Conservation (phyloP, 2,113 vertebrate species). For the Chloropsis hardwickii region DNA sequence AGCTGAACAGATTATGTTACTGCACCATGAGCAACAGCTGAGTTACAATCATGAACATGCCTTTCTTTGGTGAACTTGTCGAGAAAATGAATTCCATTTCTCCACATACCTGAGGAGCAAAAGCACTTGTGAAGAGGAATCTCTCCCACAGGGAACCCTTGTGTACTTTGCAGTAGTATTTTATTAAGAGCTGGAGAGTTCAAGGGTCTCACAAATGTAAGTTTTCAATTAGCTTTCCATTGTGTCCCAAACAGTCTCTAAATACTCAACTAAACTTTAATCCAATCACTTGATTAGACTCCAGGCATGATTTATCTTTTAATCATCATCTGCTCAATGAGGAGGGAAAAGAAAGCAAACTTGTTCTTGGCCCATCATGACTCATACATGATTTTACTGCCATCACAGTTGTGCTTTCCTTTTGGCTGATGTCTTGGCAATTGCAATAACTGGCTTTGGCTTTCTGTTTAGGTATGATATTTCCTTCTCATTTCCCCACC, state of each 20-base stretch:
- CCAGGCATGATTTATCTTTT: conserved; percentile 58
- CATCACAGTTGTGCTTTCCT: neutral
- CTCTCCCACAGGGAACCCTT: neutral
- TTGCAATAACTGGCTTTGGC: neutral
- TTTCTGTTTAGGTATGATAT: conserved; percentile 2
- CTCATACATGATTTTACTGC: conserved; percentile 7
- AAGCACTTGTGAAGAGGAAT: neutral
- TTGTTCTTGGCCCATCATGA: conserved; percentile 29
- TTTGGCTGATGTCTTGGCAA: conserved; percentile 13
- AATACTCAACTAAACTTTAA: conserved; percentile 43
- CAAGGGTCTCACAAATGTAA: conserved; percentile 37
- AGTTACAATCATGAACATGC: neutral
- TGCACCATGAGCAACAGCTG: neutral
- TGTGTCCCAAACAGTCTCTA: conserved; percentile 40
- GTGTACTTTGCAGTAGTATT: neutral
- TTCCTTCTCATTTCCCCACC: neutral
- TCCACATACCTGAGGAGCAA: neutral
- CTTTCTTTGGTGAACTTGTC: neutral
- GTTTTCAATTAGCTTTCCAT: conserved; percentile 46
- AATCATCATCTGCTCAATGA: conserved; percentile 33
- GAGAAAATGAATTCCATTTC: conserved; percentile 24
- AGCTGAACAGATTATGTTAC: neutral
- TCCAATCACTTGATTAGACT: conserved; percentile 49
- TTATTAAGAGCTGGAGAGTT: conserved; percentile 20
- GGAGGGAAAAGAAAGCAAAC: conserved; percentile 41